Conservation (phyloP, 2,888 invertebrate species). For the Auanema sp. region DNA sequence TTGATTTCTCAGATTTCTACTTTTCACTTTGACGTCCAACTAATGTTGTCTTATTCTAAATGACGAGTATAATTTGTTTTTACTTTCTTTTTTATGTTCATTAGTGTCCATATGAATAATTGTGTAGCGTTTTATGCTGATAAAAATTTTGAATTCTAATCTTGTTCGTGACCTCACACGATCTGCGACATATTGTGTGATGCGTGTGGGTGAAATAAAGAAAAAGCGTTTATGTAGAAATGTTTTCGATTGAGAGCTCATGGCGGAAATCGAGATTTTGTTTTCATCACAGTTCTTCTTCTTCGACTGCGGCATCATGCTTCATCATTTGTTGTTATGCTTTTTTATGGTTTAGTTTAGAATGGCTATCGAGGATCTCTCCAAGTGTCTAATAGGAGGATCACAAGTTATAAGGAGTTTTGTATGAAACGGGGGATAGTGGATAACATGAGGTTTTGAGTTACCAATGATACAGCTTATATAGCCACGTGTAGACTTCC, state of each 20-base stretch:
- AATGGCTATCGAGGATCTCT: constrained; percentile 1
- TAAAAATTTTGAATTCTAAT: constrained; percentile 2
- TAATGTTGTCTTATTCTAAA: constrained; percentile 8
- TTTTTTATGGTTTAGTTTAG: constrained; percentile 6
- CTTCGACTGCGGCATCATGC: background rate
- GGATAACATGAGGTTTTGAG: constrained; percentile 6
- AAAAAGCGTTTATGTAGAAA: background rate
- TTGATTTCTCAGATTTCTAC: constrained; percentile 3
- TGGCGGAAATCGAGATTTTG: background rate
- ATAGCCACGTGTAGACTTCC: background rate
- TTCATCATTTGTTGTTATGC: constrained; percentile 1
- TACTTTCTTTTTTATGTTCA: constrained; percentile 1
- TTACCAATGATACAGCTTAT: background rate
- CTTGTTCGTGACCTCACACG: constrained; percentile 4
- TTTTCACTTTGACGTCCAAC: constrained; percentile 8
- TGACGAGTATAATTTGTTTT: constrained; percentile 4
- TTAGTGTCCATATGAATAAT: constrained; percentile 5
- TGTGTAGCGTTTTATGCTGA: constrained; percentile 1
- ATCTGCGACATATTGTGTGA: constrained; percentile 6
- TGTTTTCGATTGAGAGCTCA: constrained; percentile 8
- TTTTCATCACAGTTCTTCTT: background rate
- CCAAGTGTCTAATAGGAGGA: background rate
- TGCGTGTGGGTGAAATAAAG: background rate
- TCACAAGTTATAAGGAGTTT: constrained; percentile 11
- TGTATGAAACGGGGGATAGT: constrained; percentile 9